A percentile compares a stretch with the other conserved stretches of the same genome.
These are phyloP conservation scores for Lerema accius DNA, from an alignment of 1,140 invertebrate genomes.

Conservation along the genomic window DNA sequence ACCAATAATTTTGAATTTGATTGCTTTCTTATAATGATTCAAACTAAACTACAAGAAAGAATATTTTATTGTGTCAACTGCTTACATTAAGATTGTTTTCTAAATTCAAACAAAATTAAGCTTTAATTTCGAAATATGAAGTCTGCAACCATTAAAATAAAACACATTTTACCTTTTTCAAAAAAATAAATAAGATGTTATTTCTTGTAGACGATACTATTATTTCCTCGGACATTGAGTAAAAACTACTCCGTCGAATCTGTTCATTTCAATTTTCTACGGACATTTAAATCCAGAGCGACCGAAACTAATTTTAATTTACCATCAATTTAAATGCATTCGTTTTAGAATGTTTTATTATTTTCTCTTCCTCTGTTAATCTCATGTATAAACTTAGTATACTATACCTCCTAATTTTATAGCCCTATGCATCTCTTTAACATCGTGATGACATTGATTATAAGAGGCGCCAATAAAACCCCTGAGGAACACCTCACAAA, in stretches of 20 bases:
- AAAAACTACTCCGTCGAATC: background rate
- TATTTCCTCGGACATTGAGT: no score
- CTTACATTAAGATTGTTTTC: no score
- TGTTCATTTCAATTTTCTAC: background rate
- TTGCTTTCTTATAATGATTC: no score
- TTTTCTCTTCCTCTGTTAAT: constrained; percentile 7
- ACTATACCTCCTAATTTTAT: background rate
- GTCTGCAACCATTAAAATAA: no score
- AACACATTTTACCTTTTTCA: constrained; percentile 5
- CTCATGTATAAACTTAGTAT: constrained; percentile 2
- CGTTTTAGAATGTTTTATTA: constrained; percentile 17
- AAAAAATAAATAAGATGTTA: no score
- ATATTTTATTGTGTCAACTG: no score
- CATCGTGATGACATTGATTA: constrained; percentile 28
- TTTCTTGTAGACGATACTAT: no score
- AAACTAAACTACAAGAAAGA: no score
- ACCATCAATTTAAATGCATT: constrained; percentile 19
- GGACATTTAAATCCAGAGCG: background rate
- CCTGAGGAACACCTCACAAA: constrained; percentile 32
- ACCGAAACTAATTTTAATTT: constrained; percentile 25
- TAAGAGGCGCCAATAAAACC: constrained; percentile 29
- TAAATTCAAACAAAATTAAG: no score
- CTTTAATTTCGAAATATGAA: no score
- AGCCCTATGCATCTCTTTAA: constrained; percentile 22
- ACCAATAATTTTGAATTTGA: no score